phyloP scores from a whole-genome alignment of 2,113 vertebrate genomes.

The Microcebus griseorufus region DNA sequence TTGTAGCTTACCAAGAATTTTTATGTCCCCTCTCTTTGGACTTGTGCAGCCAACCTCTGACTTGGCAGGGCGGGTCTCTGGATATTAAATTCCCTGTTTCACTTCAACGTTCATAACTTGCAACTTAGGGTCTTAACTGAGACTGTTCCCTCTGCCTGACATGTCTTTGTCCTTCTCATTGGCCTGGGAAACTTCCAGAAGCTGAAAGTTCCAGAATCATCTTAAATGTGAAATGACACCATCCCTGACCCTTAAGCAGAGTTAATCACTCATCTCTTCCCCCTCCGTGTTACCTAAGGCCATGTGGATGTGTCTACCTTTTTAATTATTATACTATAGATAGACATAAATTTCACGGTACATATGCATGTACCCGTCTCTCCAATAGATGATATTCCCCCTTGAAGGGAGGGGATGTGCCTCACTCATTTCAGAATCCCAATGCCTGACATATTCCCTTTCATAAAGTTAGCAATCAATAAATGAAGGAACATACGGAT shows the following conservation, averaged over 20 bases:
- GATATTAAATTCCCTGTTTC: slow-evolving; percentile 33
- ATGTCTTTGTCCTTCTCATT: not conserved
- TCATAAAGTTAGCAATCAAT: not conserved
- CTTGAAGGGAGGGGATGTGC: slow-evolving; percentile 12
- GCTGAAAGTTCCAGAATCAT: not conserved
- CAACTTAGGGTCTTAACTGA: not conserved
- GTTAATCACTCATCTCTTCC: not conserved
- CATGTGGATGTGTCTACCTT: not conserved
- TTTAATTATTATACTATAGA: not conserved
- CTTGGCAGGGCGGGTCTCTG: slow-evolving; percentile 32
- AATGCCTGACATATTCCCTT: not conserved
- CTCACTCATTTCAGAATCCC: not conserved
- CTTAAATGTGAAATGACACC: not conserved
- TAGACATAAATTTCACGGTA: not conserved
- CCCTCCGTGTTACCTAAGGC: not conserved
- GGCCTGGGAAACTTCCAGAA: not conserved
- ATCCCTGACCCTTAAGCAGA: not conserved
- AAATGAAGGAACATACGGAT: slow-evolving; percentile 28
- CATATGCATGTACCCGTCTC: not conserved
- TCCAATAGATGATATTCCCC: slow-evolving; percentile 7
- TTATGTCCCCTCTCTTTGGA: not conserved
- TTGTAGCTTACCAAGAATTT: slow-evolving; percentile 56
- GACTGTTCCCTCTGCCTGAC: not conserved
- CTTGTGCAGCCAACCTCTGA: slow-evolving; percentile 33
- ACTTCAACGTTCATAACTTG: slow-evolving; percentile 17